Base-by-base conservation (phyloP, 2,797 vertebrate species). In the Syndactyla subalaris region DNA sequence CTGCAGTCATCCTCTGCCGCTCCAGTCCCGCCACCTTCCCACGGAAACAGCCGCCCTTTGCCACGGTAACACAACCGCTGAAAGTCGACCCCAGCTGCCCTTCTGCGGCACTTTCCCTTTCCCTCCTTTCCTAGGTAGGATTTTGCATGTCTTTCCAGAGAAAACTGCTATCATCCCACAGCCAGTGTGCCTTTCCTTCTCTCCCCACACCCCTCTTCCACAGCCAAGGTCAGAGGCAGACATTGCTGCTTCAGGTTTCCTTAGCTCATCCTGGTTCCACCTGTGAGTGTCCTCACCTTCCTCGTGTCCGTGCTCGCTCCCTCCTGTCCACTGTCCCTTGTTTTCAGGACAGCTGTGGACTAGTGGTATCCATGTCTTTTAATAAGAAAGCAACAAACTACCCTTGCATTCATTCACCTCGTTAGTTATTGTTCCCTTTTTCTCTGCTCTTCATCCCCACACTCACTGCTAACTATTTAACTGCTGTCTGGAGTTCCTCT, bases 301-400 rank as follows among this genome's bases (percentile, higher is more conserved):
- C 39, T 61, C 13, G 1, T 5, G 6, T 3, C 49, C 14, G 0
- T 7, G 4, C 32, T 52, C 27, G 0, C 12, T 59, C 63, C 71
- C 58, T 54, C 39, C 29, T 9, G 1, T 4, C 39, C 43, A 7
- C 57, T 39, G 1, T 10, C 34, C 58, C 63, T 43, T 26, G 0
- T 38, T 68, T 36, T 22, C 61, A 54, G 0, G 16, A 26, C 6
- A 41, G 65, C 49, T 8, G 4, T 6, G 23, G 41, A 34, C 21
- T 34, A 32, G 12, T 5, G 29, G 21, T 55, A 34, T 22, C 58
- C 83, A 22, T 18, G 43, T 30, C 11, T 58, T 54, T 72, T 32
- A 59, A 29, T 7, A 3, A 62, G 48, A 24, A 52, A 61, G 5
- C 34, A 58, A 48, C 38, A 54, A 74, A 15, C 2, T 34, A n/a